Percentiles rank a stretch among this genome's conserved stretches.
Evolutionary conservation across 1,140 invertebrate species (phyloP).

Genomic region (Eumeta japonica): DNA sequence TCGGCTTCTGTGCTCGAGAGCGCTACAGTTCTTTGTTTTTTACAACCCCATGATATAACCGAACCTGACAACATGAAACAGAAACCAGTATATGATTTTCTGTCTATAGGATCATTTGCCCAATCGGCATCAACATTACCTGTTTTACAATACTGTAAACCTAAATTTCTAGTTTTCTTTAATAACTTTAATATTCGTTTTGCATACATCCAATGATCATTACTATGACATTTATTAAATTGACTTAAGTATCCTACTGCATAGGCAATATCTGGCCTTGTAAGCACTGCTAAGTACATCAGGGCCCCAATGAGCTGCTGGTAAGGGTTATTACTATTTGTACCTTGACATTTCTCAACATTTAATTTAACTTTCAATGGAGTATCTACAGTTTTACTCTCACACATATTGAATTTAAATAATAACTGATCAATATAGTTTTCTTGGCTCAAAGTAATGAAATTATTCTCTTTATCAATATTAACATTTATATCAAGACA

Average conservation of each 20-base stretch:
- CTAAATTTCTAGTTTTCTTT: slow-evolving; percentile 20
- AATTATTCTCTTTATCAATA: slow-evolving; percentile 2
- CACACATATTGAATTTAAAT: slow-evolving; percentile 18
- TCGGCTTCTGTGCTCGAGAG: no score
- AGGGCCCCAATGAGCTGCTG: slow-evolving; percentile 15
- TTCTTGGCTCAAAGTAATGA: slow-evolving; percentile 2
- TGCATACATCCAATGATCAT: slow-evolving; percentile 30
- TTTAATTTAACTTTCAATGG: slow-evolving; percentile 14
- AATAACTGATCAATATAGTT: slow-evolving; percentile 13
- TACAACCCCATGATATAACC: slow-evolving; percentile 16
- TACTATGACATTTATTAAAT: slow-evolving; percentile 27
- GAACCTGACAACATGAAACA: slow-evolving; percentile 19
- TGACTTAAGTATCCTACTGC: slow-evolving; percentile 37
- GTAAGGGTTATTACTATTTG: slow-evolving; percentile 6
- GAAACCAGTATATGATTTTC: slow-evolving; percentile 36
- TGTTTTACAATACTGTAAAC: slow-evolving; percentile 6
- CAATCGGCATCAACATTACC: slow-evolving; percentile 36
- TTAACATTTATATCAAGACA: no score
- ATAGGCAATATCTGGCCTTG: slow-evolving; percentile 48
- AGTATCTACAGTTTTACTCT: slow-evolving; percentile 18
- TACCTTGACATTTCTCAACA: slow-evolving; percentile 1
- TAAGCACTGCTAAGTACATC: slow-evolving; percentile 37
- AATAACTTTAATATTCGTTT: slow-evolving; percentile 42
- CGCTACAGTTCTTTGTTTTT: no score
- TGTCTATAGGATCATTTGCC: slow-evolving; percentile 22